Conservation (phyloP, 2,888 invertebrate species). For the Lepas anatifera region DNA sequence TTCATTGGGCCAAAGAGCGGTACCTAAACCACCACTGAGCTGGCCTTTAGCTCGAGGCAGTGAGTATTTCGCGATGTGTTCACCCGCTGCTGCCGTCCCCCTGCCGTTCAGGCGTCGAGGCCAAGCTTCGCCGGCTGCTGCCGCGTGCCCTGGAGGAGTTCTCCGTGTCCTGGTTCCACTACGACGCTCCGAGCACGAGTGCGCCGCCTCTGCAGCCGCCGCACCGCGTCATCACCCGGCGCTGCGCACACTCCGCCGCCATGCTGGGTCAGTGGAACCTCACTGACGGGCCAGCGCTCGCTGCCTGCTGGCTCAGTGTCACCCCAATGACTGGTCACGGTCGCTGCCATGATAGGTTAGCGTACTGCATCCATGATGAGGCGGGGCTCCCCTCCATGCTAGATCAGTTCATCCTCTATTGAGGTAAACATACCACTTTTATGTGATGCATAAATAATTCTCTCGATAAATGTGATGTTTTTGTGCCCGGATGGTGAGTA, state of each 20-base stretch:
- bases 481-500: no score
- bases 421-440: no score
- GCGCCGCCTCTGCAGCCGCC: neutral
- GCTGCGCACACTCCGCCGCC: slow-evolving; percentile 1
- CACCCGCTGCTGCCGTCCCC: no score
- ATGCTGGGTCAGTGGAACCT: neutral
- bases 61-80: neutral
- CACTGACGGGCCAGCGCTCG: neutral
- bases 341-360: no score
- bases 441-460: no score
- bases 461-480: no score
- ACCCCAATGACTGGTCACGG: neutral
- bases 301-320: neutral
- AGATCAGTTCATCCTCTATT: neutral
- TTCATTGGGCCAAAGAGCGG: neutral
- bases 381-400: no score
- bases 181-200: neutral
- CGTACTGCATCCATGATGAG: fast-evolving
- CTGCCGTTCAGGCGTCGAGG: slow-evolving; percentile 54
- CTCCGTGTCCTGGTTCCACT: neutral
- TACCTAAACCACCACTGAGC: neutral
- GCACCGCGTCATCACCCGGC: neutral
- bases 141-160: neutral
- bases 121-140: neutral
- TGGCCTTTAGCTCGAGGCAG: neutral